phyloP scores from a whole-genome alignment of 2,888 invertebrate species.

The Rhagophthalmus giganteus region DNA sequence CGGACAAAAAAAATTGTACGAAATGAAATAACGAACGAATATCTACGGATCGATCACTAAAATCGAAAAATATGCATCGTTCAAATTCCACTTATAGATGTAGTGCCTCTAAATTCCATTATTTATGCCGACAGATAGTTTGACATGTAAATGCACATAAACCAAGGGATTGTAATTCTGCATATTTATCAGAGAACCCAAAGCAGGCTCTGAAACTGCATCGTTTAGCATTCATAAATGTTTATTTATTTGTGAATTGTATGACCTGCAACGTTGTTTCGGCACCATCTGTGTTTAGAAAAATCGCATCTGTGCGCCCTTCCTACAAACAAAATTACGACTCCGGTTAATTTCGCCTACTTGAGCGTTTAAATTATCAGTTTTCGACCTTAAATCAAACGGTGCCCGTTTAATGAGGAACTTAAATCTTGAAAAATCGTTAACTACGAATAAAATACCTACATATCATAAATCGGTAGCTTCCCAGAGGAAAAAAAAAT shows the following conservation, averaged over 20 bases:
- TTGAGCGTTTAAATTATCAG: neutral
- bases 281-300: conserved; percentile 26
- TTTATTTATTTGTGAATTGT: conserved; percentile 29
- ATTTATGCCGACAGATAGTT: conserved; percentile 20
- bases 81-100: too few species aligned
- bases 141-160: conserved; percentile 32
- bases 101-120: conserved; percentile 25
- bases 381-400: too few species aligned
- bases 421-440: too few species aligned
- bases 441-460: too few species aligned
- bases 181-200: conserved; percentile 29
- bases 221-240: conserved; percentile 31
- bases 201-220: conserved; percentile 28
- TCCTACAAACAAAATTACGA: conserved; percentile 5
- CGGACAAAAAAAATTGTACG: too few species aligned
- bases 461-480: too few species aligned
- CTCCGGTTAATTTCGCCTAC: neutral
- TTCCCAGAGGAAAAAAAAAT: too few species aligned
- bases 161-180: conserved; percentile 31
- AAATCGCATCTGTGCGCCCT: conserved; percentile 21
- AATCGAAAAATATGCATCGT: too few species aligned
- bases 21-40: too few species aligned
- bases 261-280: conserved; percentile 27
- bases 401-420: too few species aligned
- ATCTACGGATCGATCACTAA: too few species aligned